Evolutionary conservation across 1,140 invertebrate species (phyloP), one percentile per base, ranked within the genome.

Genomic region (Chrysoperla carnea): DNA sequence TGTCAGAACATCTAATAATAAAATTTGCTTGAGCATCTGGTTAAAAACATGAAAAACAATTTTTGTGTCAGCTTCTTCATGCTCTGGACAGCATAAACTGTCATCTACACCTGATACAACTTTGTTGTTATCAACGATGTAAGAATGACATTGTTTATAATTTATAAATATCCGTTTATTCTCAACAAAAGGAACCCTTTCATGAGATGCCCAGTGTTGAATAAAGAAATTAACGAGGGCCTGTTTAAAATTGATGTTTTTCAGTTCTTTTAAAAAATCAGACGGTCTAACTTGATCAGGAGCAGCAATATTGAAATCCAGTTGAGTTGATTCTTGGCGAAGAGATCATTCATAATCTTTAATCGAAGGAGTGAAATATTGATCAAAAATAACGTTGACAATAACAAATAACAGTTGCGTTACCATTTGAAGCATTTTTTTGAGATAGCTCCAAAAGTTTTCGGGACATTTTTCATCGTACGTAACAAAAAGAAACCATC

Each of bases 401-500:
- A n/a, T n/a, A n/a, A n/a, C n/a, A n/a, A n/a, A 13, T 40, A 51
- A 39, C 43, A 46, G 37, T 47, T 44, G 43, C 36, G 42, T 45
- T 39, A 47, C 41, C 46, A 50, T 48, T 48, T 47, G 47, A 7
- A 54, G 43, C 40, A 53, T 44, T 48, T 56, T 52, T 46, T 56
- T 53, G n/a, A 56, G 36, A 57, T 51, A 48, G 31, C 36, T 43
- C 52, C 52, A 51, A 55, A 60, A 6, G 37, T 52, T 42, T 44
- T 44, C 8, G 52, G 54, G 6, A 56, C 45, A 48, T 54, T 48
- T 48, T 48, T 54, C 41, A 59, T 48, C 1, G 48, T 43, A 41
- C 58, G 50, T 8, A 58, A 40, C 8, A 57, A 41, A 43, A 53
- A 58, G 40, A 58, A 58, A 5, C 54, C 56, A 47, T 58, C 56